These are phyloP conservation scores for Bellardia pandia DNA, from an alignment of 2,888 invertebrate genomes.

Conservation along the genomic window DNA sequence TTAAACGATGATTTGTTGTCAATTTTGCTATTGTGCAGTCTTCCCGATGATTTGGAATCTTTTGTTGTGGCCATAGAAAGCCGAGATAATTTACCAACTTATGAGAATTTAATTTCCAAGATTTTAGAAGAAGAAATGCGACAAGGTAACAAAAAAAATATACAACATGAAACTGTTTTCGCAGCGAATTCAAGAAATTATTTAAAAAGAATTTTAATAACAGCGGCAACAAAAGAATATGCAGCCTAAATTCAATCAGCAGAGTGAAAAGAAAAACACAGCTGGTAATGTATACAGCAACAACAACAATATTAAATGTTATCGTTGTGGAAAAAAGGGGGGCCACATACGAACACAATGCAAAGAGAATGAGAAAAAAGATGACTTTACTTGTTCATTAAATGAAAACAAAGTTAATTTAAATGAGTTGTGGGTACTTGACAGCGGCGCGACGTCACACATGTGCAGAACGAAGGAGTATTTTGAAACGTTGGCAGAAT, in stretches of 20 bases:
- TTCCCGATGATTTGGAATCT: not conserved
- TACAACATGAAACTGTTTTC: conserved; percentile 5
- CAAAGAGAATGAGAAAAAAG: no score
- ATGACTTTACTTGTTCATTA: no score
- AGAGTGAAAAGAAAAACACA: not conserved
- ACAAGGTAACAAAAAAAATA: not conserved
- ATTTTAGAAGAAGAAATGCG: no score
- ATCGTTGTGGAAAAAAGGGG: conserved; percentile 14
- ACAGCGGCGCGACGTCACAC: conserved; percentile 50
- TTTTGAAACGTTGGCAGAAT: conserved; percentile 20
- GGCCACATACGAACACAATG: conserved; percentile 13
- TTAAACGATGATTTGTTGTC: conserved; percentile 1
- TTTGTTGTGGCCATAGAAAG: not conserved
- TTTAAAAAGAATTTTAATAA: conserved; percentile 1
- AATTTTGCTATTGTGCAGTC: not conserved
- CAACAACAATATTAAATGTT: conserved; percentile 36
- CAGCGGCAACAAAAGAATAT: not conserved
- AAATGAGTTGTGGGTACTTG: no score
- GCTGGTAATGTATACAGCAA: conserved; percentile 16
- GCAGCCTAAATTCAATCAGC: not conserved
- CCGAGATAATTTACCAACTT: not conserved
- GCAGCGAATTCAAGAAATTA: conserved; percentile 38
- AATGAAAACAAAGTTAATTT: no score
- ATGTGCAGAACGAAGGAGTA: conserved; percentile 47
- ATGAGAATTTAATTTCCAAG: no score